phyloP scores from a whole-genome alignment of 2,888 invertebrate species.

The Dicycla oo region DNA sequence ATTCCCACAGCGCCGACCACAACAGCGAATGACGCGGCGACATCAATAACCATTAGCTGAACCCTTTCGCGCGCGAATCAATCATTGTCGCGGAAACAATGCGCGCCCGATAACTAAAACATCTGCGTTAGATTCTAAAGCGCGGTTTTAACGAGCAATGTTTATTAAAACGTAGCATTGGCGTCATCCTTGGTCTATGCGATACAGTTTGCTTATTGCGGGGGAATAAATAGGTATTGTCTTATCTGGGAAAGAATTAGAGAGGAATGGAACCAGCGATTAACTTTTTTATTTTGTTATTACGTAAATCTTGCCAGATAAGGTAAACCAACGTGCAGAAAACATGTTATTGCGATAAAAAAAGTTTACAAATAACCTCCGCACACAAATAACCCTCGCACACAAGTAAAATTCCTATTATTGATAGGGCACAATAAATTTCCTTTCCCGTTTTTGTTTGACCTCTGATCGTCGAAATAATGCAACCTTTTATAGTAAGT shows the following conservation, averaged over 20 bases:
- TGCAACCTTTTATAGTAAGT: too few species aligned
- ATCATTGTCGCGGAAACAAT: conserved; percentile 70
- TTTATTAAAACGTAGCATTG: conserved; percentile 57
- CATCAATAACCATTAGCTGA: conserved; percentile 70
- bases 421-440: not conserved
- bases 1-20: conserved; percentile 40
- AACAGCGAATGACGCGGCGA: conserved; percentile 50
- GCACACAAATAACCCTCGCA: not conserved
- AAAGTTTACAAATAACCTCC: not conserved
- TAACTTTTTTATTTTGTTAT: not conserved
- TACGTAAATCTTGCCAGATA: not conserved
- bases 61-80: conserved; percentile 62
- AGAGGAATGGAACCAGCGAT: not conserved
- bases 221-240: conserved; percentile 17
- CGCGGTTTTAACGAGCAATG: conserved; percentile 62
- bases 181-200: conserved; percentile 20
- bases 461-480: too few species aligned
- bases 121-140: conserved; percentile 62
- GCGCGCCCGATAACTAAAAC: conserved; percentile 57
- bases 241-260: conserved; percentile 10
- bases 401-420: too few species aligned
- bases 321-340: not conserved
- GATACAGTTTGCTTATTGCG: conserved; percentile 26
- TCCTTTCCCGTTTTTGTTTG: too few species aligned
- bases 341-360: not conserved